Conservation (phyloP, 2,888 invertebrate genomes). For the Choreutis nemorana region DNA sequence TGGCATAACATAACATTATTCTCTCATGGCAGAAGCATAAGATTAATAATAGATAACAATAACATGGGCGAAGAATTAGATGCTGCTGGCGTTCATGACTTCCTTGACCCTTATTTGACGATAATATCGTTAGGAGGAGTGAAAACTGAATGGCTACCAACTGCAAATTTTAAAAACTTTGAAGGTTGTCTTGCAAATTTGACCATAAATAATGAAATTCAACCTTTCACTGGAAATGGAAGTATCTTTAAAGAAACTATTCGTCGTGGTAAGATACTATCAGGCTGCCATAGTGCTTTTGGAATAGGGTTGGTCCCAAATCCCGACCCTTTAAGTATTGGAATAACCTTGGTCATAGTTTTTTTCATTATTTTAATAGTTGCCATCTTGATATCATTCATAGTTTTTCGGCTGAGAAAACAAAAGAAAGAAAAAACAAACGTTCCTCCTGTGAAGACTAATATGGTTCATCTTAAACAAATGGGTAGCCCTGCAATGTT, state of each 20-base stretch:
- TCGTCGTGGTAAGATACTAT: constrained; percentile 75
- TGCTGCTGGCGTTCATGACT: constrained; percentile 87
- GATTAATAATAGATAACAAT: constrained; percentile 74
- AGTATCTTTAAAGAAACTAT: constrained; percentile 77
- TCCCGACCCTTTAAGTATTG: constrained; percentile 89
- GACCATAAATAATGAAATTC: constrained; percentile 86
- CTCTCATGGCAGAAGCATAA: constrained; percentile 74
- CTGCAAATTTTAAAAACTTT: constrained; percentile 70
- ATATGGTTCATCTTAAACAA: constrained; percentile 81
- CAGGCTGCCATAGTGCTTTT: constrained; percentile 78
- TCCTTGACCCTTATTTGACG: constrained; percentile 89
- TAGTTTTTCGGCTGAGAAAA: constrained; percentile 88
- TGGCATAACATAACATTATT: constrained; percentile 90
- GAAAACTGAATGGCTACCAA: constrained; percentile 68
- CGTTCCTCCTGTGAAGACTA: constrained; percentile 67
- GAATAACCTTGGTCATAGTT: constrained; percentile 91
- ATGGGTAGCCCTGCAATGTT: constrained; percentile 76
- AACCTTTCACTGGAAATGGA: constrained; percentile 89
- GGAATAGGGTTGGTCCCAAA: constrained; percentile 80
- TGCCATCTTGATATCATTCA: constrained; percentile 88
- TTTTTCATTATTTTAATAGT: constrained; percentile 91
- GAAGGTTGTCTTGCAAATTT: constrained; percentile 92
- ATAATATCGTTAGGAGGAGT: constrained; percentile 82
- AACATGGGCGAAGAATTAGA: constrained; percentile 87
- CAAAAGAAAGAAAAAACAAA: constrained; percentile 87